Percentiles rank a stretch among this genome's conserved stretches.
These are phyloP conservation scores for Gymnocephalus cernua DNA, from an alignment of 2,113 vertebrate genomes.

Conservation along the genomic window DNA sequence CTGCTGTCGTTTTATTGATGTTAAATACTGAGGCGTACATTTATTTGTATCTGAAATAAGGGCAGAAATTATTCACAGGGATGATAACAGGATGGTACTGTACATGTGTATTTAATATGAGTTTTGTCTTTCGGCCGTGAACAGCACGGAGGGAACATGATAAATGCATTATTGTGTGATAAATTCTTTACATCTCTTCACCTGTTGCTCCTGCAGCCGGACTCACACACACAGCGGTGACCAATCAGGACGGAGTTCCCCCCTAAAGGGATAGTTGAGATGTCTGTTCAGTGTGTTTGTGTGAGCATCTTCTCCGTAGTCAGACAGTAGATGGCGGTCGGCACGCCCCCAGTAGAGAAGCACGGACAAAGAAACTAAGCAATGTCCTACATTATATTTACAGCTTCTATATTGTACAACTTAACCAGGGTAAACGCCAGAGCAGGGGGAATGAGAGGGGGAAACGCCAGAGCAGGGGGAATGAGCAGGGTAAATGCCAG, in stretches of 20 bases:
- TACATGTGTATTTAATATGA: slow-evolving; percentile 9
- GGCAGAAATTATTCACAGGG: not conserved
- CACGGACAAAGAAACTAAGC: no score
- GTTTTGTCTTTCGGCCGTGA: not conserved
- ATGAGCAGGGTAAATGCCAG: no score
- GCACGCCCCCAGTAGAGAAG: no score
- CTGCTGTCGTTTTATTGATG: not conserved
- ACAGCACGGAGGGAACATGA: slow-evolving; percentile 2
- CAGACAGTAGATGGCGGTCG: no score
- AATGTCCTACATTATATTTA: no score
- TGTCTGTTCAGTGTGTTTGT: no score
- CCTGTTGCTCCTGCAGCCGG: not conserved
- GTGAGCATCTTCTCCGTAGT: no score
- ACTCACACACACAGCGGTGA: not conserved
- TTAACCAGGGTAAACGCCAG: no score
- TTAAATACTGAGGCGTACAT: not conserved
- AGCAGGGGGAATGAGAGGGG: no score
- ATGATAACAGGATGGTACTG: not conserved
- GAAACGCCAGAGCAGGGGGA: no score
- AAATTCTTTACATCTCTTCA: not conserved
- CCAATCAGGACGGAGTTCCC: not conserved
- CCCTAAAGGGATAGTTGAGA: no score
- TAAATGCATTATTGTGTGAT: slow-evolving; percentile 29
- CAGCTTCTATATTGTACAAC: no score
- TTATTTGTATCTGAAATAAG: not conserved